Evolutionary conservation across 2,888 invertebrate species (phyloP).

Genomic region (Drosophila aldrichi): DNA sequence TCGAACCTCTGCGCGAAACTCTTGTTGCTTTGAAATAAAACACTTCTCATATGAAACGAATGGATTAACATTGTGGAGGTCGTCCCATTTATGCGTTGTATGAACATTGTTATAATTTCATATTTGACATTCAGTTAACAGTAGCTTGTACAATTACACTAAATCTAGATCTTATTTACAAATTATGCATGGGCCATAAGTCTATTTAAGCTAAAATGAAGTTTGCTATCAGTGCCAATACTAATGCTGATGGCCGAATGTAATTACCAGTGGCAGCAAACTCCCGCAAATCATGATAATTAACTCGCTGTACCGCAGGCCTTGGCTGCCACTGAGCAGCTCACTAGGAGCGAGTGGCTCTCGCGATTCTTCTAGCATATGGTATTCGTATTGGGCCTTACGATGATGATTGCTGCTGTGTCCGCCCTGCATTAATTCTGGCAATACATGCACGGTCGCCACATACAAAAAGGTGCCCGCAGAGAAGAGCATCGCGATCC

Average conservation of each 20-base stretch:
- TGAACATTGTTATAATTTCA: not conserved
- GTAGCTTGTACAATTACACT: slow-evolving; percentile 17
- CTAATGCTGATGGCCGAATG: slow-evolving; percentile 95
- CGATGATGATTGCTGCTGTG: slow-evolving; percentile 84
- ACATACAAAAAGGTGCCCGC: slow-evolving; percentile 99
- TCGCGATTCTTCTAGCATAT: slow-evolving; percentile 75
- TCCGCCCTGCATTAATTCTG: slow-evolving; percentile 92
- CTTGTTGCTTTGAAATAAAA: too few species aligned
- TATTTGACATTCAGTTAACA: not conserved
- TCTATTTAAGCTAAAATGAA: not conserved
- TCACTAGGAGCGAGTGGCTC: slow-evolving; percentile 25
- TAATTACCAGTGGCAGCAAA: slow-evolving; percentile 94
- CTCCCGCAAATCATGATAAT: slow-evolving; percentile 94
- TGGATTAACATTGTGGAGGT: not conserved
- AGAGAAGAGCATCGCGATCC: slow-evolving; percentile 98
- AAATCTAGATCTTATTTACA: slow-evolving; percentile 22
- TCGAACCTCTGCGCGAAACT: too few species aligned
- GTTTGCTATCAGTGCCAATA: not conserved
- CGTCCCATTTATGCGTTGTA: too few species aligned
- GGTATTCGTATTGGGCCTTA: slow-evolving; percentile 72
- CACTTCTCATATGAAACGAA: too few species aligned
- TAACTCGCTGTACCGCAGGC: slow-evolving; percentile 92
- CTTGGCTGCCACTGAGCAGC: slow-evolving; percentile 67
- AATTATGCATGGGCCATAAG: slow-evolving; percentile 5
- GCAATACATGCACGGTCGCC: slow-evolving; percentile 98